Base-by-base conservation (phyloP, 2,888 invertebrate genomes). In the Tolmerus cingulatus region DNA sequence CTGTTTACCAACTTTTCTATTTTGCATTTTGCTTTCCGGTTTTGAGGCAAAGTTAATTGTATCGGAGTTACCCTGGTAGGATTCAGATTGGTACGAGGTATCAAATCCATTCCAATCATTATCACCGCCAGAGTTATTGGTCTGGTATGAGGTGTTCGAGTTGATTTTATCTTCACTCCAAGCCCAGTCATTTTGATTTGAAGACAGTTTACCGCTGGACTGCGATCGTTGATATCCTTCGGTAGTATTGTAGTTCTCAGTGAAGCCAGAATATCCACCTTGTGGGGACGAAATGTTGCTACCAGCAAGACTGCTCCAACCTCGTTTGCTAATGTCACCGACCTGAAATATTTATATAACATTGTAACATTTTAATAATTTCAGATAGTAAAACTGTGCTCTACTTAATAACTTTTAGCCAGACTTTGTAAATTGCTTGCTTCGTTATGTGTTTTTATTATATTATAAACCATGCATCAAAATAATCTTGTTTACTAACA, bases 251-350 rank as follows among this genome's bases (percentile, higher is more conserved):
- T 46, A 30, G 51, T 88, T 87, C 66, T 90, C 90, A 87, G 90
- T 90, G 78, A 91, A 91, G 88, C 92, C 92, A 51, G 90, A 90
- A 89, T 92, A 92, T 16, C 90, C 90, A 46, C 91, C 90, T 87
- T 92, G 91, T 12, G 92, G 93, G 23, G 93, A 92, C 7, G 93
- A 91, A 57, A 93, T 92, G 90, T 94, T 94, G 89, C 92, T 93
- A n/a, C 94, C 94, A 14, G 93, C 92, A 86, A 95, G 92, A 89
- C 94, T 94, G 89, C 93, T 94, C 95, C 95, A 96, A 40, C 96
- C 95, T 90, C 94, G 94, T 90, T 95, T 94, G 37, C 96, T 94
- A 87, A 96, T 92, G 90, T 96, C 96, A 19, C 95, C 94, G 89
- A 96, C 94, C 95, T 96, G 88, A 88, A 88, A 89, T 5, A 14